Conservation (phyloP, 2,888 invertebrate genomes). For the Heliconius erato region DNA sequence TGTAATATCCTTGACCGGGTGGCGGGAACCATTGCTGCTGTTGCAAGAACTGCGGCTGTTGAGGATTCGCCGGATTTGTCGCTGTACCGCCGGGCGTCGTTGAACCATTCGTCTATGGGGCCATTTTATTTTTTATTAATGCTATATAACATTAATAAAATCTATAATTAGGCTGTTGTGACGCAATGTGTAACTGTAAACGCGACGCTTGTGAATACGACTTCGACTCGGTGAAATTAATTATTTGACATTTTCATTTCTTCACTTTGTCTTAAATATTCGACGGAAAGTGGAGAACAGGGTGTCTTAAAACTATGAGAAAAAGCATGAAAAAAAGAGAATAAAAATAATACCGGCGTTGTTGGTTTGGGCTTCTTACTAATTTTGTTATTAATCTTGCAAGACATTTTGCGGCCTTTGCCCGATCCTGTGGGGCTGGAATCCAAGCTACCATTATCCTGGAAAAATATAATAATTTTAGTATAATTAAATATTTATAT, state of each 20-base stretch:
- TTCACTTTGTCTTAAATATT: too few relatives aligned
- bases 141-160: not conserved
- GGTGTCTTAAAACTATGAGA: too few relatives aligned
- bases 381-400: constrained; percentile 82
- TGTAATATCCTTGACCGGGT: constrained; percentile 80
- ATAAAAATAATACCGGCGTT: constrained; percentile 71
- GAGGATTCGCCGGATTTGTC: constrained; percentile 77
- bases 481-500: not conserved
- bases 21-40: constrained; percentile 87
- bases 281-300: too few relatives aligned
- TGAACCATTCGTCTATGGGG: constrained; percentile 69
- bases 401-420: constrained; percentile 80
- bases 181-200: not conserved
- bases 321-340: too few relatives aligned
- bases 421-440: constrained; percentile 87
- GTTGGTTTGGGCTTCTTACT: constrained; percentile 81
- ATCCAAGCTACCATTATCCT: constrained; percentile 88
- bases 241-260: too few relatives aligned
- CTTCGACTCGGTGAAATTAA: too few relatives aligned
- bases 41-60: constrained; percentile 82
- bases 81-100: constrained; percentile 70
- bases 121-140: not conserved
- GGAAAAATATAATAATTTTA: constrained; percentile 16
- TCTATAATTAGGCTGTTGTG: too few relatives aligned
- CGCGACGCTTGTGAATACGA: not conserved